Conservation (phyloP, 1,140 invertebrate species). For the Dufourea novaeangliae region DNA sequence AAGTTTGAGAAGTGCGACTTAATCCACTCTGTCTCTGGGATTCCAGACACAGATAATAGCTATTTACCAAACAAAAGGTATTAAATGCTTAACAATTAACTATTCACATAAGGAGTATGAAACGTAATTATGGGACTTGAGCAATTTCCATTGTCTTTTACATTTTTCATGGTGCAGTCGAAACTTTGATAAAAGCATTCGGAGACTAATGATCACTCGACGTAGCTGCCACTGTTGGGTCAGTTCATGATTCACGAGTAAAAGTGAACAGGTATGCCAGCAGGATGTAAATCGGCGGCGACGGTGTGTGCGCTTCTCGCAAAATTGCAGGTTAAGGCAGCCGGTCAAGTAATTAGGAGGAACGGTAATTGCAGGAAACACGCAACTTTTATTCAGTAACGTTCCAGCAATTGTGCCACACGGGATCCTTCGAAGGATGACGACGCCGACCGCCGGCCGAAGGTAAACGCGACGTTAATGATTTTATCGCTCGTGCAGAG, state of each 20-base stretch:
- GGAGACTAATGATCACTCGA: background rate
- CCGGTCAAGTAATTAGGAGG: constrained; percentile 16
- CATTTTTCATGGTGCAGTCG: too few species aligned
- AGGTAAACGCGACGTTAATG: constrained; percentile 23
- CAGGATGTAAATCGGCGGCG: constrained; percentile 45
- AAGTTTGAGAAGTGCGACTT: too few species aligned
- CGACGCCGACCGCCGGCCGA: too few species aligned
- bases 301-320: background rate
- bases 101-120: too few species aligned
- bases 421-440: constrained; percentile 29
- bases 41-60: too few species aligned
- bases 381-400: constrained; percentile 17
- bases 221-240: background rate
- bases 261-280: background rate
- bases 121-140: too few species aligned
- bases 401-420: constrained; percentile 9
- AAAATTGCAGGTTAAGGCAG: constrained; percentile 7
- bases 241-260: background rate
- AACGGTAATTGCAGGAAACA: constrained; percentile 33
- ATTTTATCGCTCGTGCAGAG: background rate
- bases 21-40: too few species aligned
- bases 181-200: too few species aligned
- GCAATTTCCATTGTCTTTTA: too few species aligned
- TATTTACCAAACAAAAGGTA: too few species aligned
- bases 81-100: too few species aligned